Conservation (phyloP, 2,113 vertebrate species). For the Hippolais icterina region DNA sequence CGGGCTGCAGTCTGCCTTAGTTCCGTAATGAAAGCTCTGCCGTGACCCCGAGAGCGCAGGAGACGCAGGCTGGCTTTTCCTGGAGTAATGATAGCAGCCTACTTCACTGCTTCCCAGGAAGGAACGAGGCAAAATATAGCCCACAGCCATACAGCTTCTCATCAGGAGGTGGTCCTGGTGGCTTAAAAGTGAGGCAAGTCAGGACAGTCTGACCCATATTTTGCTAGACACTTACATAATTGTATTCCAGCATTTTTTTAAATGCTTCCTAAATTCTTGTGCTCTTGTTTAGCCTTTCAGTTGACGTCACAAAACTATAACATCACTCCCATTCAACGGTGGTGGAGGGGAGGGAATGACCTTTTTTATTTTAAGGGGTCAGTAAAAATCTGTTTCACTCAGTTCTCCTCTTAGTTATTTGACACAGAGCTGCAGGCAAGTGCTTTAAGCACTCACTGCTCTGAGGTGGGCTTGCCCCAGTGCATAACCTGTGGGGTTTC, state of each 20-base stretch:
- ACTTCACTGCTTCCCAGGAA: slow-evolving; percentile 2
- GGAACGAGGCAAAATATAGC: not conserved
- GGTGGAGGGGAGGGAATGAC: not conserved
- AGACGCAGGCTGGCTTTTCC: not conserved
- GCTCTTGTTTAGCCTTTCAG: not conserved
- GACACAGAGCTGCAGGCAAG: not conserved
- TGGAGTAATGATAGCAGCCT: not conserved
- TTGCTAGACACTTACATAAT: slow-evolving; percentile 17
- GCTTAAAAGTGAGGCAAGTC: slow-evolving; percentile 19
- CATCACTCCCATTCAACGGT: not conserved
- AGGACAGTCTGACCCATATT: slow-evolving; percentile 47
- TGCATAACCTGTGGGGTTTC: not conserved
- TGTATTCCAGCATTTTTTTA: not conserved
- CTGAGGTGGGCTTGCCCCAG: not conserved
- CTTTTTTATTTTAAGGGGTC: not conserved
- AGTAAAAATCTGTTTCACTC: not conserved
- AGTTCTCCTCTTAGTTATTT: not conserved
- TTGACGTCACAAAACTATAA: not conserved
- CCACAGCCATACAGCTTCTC: not conserved
- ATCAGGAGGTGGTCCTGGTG: slow-evolving; percentile 36
- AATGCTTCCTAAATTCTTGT: not conserved
- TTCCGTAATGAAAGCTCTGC: not conserved
- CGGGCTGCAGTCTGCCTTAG: not conserved
- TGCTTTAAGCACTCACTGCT: not conserved
- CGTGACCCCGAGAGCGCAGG: not conserved